phyloP scores from a whole-genome alignment of 2,113 vertebrate genomes.

The Falcunculus frontatus region DNA sequence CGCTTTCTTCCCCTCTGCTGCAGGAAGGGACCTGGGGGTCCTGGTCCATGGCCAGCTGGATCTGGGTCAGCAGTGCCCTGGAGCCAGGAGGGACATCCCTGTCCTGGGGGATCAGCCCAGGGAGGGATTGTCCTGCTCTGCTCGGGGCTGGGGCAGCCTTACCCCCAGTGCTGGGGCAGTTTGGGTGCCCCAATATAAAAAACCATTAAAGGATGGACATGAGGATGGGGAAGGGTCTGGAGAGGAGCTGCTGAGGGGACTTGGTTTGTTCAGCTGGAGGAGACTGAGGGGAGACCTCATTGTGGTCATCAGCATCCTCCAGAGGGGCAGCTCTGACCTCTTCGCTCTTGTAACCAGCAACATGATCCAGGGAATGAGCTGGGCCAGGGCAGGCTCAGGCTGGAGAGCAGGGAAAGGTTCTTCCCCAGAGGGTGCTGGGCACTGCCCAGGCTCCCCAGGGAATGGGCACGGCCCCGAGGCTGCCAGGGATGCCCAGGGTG shows the following conservation, averaged over 20 bases:
- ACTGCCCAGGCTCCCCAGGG: neutral
- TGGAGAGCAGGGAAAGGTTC: neutral
- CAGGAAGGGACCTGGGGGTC: neutral
- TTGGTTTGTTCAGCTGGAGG: neutral
- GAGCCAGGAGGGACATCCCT: neutral
- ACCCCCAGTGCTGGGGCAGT: neutral
- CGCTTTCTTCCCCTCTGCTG: neutral
- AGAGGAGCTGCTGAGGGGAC: neutral
- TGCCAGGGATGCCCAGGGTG: neutral
- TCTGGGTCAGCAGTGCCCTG: neutral
- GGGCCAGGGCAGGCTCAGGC: neutral
- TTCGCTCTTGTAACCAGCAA: neutral
- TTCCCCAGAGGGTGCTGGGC: neutral
- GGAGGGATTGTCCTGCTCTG: neutral
- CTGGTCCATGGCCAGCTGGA: neutral
- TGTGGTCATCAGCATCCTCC: neutral
- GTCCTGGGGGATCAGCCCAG: neutral
- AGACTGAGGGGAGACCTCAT: neutral
- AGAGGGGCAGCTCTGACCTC: neutral
- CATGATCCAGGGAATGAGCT: accelerated
- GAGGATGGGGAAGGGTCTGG: neutral
- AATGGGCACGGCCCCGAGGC: neutral
- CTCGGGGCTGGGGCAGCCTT: neutral
- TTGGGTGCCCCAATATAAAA: neutral
- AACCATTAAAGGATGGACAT: neutral